Conservation (phyloP, 2,113 vertebrate species). For the Tretioscincus oriximinensis region DNA sequence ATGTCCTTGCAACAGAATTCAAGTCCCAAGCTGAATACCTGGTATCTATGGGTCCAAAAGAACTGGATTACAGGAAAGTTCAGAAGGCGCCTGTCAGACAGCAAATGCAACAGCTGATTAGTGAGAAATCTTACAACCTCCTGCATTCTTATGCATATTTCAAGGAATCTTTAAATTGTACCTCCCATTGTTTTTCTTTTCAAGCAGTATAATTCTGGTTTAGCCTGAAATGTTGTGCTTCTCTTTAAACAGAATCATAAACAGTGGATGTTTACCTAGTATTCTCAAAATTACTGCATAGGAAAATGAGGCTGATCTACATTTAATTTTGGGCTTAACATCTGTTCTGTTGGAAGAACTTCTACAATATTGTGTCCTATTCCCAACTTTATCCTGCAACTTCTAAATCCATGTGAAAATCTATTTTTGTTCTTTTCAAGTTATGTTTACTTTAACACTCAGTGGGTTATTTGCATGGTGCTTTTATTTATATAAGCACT, state of each 20-base stretch:
- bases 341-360: background rate
- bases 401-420: background rate
- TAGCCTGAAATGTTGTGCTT: background rate
- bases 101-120: no score
- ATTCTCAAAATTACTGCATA: background rate
- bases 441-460: background rate
- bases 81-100: no score
- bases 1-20: no score
- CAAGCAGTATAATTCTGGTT: background rate
- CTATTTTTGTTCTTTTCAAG: background rate
- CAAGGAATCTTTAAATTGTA: background rate
- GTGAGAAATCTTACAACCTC: no score
- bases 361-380: background rate
- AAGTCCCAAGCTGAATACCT: no score
- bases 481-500: background rate
- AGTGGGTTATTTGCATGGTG: background rate
- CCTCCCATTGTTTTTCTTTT: background rate
- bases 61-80: no score
- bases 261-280: background rate
- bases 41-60: no score
- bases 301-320: background rate
- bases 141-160: background rate
- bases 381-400: background rate
- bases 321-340: background rate
- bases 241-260: background rate